These are phyloP conservation scores for Drosophila bipectinata DNA, from an alignment of 1,140 invertebrate genomes.

Conservation along the genomic window DNA sequence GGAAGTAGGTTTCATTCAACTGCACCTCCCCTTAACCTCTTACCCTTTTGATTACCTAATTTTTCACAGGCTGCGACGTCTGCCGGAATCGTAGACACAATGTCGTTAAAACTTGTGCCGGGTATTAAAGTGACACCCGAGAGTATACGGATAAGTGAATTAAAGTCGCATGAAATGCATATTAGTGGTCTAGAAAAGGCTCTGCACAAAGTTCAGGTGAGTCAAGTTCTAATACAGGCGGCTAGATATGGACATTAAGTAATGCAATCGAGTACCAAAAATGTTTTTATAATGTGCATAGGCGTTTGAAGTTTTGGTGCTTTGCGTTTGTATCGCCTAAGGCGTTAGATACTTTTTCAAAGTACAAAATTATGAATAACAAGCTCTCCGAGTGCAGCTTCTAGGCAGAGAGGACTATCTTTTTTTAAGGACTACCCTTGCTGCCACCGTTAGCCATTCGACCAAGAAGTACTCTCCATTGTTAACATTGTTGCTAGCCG, in stretches of 20 bases:
- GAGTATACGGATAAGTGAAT: constrained; percentile 50
- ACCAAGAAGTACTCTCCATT: constrained; percentile 10
- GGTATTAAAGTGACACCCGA: constrained; percentile 72
- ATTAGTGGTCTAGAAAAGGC: constrained; percentile 80
- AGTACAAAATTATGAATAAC: constrained; percentile 70
- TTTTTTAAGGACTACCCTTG: constrained; percentile 41
- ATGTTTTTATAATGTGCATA: background rate
- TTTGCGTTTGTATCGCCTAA: constrained; percentile 31
- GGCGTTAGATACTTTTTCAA: constrained; percentile 42
- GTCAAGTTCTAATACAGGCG: constrained; percentile 27
- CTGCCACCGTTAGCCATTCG: constrained; percentile 16
- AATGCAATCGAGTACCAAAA: background rate
- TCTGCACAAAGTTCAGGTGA: constrained; percentile 79
- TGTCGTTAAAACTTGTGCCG: constrained; percentile 78
- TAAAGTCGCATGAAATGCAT: constrained; percentile 74
- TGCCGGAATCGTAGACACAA: constrained; percentile 71
- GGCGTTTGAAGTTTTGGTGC: background rate
- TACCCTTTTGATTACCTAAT: background rate
- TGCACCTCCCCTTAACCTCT: background rate
- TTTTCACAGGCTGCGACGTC: constrained; percentile 59
- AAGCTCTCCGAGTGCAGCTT: constrained; percentile 48
- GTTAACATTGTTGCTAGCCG: constrained; percentile 40
- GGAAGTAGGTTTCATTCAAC: constrained; percentile 47
- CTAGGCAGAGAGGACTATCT: constrained; percentile 28
- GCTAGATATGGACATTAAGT: constrained; percentile 5